Base-by-base conservation (phyloP, 2,888 invertebrate species). In the Seira sanloemensis region DNA sequence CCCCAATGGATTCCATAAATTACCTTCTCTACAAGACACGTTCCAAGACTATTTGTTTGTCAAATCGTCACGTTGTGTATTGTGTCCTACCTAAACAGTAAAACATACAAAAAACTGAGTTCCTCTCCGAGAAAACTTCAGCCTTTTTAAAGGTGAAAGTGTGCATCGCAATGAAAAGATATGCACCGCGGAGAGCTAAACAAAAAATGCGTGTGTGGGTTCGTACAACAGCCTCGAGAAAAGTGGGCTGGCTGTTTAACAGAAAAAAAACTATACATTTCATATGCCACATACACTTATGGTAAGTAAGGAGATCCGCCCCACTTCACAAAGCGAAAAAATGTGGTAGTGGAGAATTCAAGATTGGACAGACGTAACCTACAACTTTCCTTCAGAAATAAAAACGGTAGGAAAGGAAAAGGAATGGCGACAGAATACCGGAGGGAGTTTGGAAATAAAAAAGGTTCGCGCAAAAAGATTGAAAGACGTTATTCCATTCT, bases 391-490 rank as follows among this genome's bases (percentile, higher is more conserved):
- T 83, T 66, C 73, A 78, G 74, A 62, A 73, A 78, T 73, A 62
- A 58, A 78, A 73, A 83, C 76, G 82, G 83, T 71, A 78, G 78
- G 78, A 84, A 84, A 73, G 78, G 78, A 75, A 74, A 84, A 78
- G 78, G 78, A 84, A 78, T 84, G 78, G 84, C 78, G 84, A 84
- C 84, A 84, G 74, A 78, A 78, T 84, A 78, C 84, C 78, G 75
- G 71, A 75, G 78, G 78, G 84, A 83, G 78, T 37, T 37, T 37
- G 5, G 12, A 37, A 37, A 12, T 37, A 37, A 37, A 37, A 37
- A 37, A 7, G 12, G 4, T 4, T 7, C 37, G 37, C 37, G 12
- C 37, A 12, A 4, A 37, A 37, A 37, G 37, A 37, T n/a, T n/a
- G n/a, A n/a, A n/a, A n/a, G n/a, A n/a, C n/a, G n/a, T n/a, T n/a